Evolutionary conservation across 2,797 vertebrate species (phyloP).

Genomic region (Discoglossus pictus): DNA sequence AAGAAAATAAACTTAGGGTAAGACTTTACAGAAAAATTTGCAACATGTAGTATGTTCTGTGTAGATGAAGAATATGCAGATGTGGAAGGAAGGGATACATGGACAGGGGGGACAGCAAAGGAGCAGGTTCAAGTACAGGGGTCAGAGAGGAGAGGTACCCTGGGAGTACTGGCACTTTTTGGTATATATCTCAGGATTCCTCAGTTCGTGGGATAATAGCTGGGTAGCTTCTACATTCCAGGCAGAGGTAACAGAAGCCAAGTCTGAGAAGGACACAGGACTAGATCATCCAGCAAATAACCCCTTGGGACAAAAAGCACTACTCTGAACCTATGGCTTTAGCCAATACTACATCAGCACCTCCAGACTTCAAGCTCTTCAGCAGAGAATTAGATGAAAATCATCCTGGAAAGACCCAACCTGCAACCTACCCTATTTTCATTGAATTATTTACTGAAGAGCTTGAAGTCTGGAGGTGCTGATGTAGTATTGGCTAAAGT

Average conservation of each 20-base stretch:
- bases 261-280: slow-evolving; percentile 50
- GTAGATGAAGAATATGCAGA: too few species aligned
- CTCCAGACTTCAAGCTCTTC: too few species aligned
- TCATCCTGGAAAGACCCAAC: too few species aligned
- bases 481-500: too few species aligned
- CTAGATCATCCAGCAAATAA: neutral
- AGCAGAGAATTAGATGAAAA: too few species aligned
- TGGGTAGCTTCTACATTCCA: slow-evolving; percentile 61
- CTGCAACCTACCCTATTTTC: too few species aligned
- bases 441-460: too few species aligned
- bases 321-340: neutral
- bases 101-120: too few species aligned
- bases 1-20: neutral
- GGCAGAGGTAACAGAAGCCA: slow-evolving; percentile 52
- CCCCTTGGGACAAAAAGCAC: neutral
- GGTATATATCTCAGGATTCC: slow-evolving; percentile 55
- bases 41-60: too few species aligned
- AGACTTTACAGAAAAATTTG: neutral
- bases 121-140: neutral
- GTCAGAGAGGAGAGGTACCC: slow-evolving; percentile 26
- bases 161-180: slow-evolving; percentile 57
- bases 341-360: too few species aligned
- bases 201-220: slow-evolving; percentile 67
- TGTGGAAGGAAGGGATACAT: too few species aligned
- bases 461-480: too few species aligned